A percentile compares a stretch with the other conserved stretches of the same genome.
Evolutionary conservation across 2,113 vertebrate species (phyloP).

Genomic region (Meleagris gallopavo): DNA sequence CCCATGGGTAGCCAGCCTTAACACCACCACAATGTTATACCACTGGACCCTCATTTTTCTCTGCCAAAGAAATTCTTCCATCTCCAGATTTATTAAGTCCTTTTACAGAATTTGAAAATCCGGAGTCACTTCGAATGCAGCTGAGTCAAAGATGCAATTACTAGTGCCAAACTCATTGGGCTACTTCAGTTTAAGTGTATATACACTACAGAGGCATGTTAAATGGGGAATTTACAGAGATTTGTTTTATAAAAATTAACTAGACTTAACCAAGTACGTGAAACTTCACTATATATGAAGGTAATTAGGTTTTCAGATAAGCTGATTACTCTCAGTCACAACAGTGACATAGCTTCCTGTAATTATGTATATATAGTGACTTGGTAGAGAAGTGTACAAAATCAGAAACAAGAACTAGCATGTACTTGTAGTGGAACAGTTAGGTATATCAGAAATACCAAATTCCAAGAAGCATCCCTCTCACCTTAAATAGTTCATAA

Average conservation of each 20-base stretch:
- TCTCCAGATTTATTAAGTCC: neutral
- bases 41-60: neutral
- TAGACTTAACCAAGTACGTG: neutral
- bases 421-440: neutral
- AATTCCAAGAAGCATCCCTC: neutral
- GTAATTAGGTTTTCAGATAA: neutral
- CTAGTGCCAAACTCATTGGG: neutral
- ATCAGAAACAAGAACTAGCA: neutral
- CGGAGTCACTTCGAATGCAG: neutral
- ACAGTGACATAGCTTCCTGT: neutral
- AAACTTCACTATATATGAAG: neutral
- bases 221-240: neutral
- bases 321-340: neutral
- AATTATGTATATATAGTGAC: neutral
- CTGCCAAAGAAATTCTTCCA: neutral
- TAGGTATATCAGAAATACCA: neutral
- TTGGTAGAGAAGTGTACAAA: neutral
- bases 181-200: neutral
- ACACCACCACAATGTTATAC: neutral
- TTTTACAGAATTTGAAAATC: neutral
- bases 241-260: neutral
- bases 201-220: neutral
- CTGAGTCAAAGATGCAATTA: neutral
- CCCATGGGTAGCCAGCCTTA: neutral
- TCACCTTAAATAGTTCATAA: conserved; percentile 95